These are phyloP conservation scores for Gryon sp. DNA, from an alignment of 1,140 invertebrate genomes.

Conservation along the genomic window DNA sequence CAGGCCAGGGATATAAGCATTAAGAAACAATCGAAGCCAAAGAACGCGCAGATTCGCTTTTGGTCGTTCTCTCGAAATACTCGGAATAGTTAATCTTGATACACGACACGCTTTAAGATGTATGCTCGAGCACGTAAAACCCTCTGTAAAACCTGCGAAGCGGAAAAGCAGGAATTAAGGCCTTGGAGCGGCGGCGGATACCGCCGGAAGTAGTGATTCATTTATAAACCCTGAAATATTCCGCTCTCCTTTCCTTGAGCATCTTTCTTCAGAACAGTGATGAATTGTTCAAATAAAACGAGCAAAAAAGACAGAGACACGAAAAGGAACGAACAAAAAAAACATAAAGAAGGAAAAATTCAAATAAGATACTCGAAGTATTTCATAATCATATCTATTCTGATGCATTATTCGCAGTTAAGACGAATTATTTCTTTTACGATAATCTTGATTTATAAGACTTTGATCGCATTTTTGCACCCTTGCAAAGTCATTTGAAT, in stretches of 20 bases:
- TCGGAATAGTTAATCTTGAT: slow-evolving; percentile 48
- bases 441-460: background rate
- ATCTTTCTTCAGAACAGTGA: slow-evolving; percentile 29
- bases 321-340: no score
- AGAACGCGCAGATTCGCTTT: slow-evolving; percentile 41
- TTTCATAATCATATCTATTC: slow-evolving; percentile 21
- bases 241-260: slow-evolving; percentile 12
- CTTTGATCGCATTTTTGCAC: background rate
- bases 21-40: slow-evolving; percentile 49
- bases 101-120: slow-evolving; percentile 54
- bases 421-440: slow-evolving; percentile 1
- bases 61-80: slow-evolving; percentile 38
- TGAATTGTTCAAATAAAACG: slow-evolving; percentile 25
- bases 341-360: background rate
- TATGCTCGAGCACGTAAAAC: slow-evolving; percentile 48
- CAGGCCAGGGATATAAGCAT: slow-evolving; percentile 22
- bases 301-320: no score
- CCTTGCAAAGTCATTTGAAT: no score
- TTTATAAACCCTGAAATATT: slow-evolving; percentile 57
- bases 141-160: slow-evolving; percentile 48
- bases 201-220: slow-evolving; percentile 37
- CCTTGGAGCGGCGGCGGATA: slow-evolving; percentile 19
- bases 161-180: slow-evolving; percentile 59
- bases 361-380: slow-evolving; percentile 3
- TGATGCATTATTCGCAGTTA: background rate